Evolutionary conservation across 30 jellyfish, hydroid and myxozoan genomes (phyloP), one percentile per base, ranked within the genome.

Genomic region (Rhopilema esculentum): DNA sequence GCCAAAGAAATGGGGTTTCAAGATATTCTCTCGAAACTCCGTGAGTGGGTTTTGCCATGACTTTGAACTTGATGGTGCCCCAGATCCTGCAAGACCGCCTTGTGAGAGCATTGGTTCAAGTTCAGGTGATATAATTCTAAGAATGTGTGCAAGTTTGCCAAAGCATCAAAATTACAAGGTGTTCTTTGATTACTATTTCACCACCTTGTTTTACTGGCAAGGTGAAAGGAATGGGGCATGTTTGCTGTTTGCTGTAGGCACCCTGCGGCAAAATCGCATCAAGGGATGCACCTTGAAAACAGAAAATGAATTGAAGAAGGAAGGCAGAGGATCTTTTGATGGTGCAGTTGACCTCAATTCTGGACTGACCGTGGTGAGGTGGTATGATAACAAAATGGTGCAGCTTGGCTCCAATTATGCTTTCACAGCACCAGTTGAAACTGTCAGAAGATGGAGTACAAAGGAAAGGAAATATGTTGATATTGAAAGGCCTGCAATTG

Each of bases 301-400:
- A 24, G 92, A 72, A 80, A 67, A 61, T 18, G 91, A 81, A 72
- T 1, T 81, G 84, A 75, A 67, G 90, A 84, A 84, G 71, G 89
- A 74, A 27, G 91, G 91, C 30, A 30, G 94, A 23, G 94, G 94
- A 6, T 51, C 83, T 74, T 72, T 75, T 49, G 76, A 63, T 64
- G 82, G 82, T 32, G 82, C 94, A 53, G 94, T 86, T 73, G 91
- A 86, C 69, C 69, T 70, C 75, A 83, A 83, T 40, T 69, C 92
- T 27, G 79, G 88, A 32, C 49, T 83, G 51, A 75, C 89, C 16
- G 65, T 86, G 78, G 78, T 78, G 65, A 78, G 79, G 79, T 78
- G 88, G 88, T 78, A 40, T 61, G 88, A 78, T 53, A 78, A 63
- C 65, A 78, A 62, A 28, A 31, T 52, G 23, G 88, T 78, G 77